A percentile compares a stretch with the other conserved stretches of the same genome.
These are phyloP conservation scores for Corythornis cristatus DNA, from an alignment of 2,113 vertebrate species.

Conservation along the genomic window DNA sequence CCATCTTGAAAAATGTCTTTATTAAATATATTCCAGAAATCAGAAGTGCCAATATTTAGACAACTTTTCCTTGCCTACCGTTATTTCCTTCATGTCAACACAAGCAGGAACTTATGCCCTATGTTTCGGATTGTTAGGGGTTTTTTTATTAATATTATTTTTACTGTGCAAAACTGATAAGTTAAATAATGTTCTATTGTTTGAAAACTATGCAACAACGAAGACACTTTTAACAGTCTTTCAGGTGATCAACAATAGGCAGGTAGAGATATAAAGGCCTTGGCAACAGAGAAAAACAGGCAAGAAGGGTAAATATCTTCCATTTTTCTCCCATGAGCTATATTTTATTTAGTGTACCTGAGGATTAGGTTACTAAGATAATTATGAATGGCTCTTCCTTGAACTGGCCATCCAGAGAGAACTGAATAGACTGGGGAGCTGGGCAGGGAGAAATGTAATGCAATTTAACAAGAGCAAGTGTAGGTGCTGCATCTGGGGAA, in stretches of 20 bases:
- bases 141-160: neutral
- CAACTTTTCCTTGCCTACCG: neutral
- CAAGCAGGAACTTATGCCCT: neutral
- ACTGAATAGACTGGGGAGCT: no score
- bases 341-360: neutral
- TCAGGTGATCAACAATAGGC: neutral
- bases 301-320: neutral
- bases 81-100: neutral
- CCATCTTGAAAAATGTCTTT: neutral
- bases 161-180: neutral
- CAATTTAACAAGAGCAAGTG: no score
- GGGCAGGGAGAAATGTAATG: no score
- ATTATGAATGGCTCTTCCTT: neutral
- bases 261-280: neutral
- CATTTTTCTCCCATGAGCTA: neutral
- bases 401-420: neutral
- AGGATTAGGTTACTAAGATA: neutral
- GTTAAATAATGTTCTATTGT: neutral
- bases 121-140: neutral
- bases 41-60: neutral
- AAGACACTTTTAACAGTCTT: neutral
- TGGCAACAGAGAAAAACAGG: neutral
- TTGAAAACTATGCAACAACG: neutral
- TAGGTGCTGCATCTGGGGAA: no score
- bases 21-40: conserved; percentile 11